A percentile compares a stretch with the other conserved stretches of the same genome.
These are phyloP conservation scores for Myrmecobius fasciatus DNA, from an alignment of 2,113 vertebrate species.

Conservation along the genomic window DNA sequence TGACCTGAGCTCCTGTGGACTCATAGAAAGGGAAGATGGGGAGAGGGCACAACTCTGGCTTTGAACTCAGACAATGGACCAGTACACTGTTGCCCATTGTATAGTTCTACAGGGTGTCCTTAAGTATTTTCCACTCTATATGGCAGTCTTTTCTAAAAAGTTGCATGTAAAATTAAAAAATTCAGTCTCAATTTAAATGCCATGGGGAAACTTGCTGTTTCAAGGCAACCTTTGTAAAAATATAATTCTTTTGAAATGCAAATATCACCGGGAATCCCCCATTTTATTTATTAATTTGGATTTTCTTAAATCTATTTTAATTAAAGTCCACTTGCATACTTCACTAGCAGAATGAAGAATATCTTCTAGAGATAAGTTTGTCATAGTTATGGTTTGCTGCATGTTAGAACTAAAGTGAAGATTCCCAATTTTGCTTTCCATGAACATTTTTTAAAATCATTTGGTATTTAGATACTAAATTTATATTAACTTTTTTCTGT, in stretches of 20 bases:
- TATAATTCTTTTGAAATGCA: neutral
- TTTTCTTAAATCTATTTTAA: neutral
- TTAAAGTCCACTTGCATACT: constrained; percentile 2
- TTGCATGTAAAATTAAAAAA: neutral
- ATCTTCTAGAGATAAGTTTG: neutral
- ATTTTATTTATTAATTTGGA: neutral
- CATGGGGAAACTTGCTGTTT: neutral
- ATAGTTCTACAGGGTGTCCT: neutral
- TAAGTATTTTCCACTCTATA: neutral
- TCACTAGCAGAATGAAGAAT: constrained; percentile 37
- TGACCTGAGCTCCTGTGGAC: neutral
- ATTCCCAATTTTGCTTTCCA: neutral
- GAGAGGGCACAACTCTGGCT: neutral
- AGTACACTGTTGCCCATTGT: neutral
- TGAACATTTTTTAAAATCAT: constrained; percentile 31
- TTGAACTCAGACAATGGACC: neutral
- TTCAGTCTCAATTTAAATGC: neutral
- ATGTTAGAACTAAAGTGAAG: neutral
- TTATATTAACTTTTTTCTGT: constrained; percentile 42
- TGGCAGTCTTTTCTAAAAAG: neutral
- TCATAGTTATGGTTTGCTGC: neutral
- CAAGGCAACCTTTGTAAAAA: neutral
- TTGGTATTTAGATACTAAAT: neutral
- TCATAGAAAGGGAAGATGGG: neutral
- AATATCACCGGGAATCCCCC: neutral